Evolutionary conservation across 2,888 invertebrate genomes (phyloP).

Genomic region (Chrysolina haemoptera): DNA sequence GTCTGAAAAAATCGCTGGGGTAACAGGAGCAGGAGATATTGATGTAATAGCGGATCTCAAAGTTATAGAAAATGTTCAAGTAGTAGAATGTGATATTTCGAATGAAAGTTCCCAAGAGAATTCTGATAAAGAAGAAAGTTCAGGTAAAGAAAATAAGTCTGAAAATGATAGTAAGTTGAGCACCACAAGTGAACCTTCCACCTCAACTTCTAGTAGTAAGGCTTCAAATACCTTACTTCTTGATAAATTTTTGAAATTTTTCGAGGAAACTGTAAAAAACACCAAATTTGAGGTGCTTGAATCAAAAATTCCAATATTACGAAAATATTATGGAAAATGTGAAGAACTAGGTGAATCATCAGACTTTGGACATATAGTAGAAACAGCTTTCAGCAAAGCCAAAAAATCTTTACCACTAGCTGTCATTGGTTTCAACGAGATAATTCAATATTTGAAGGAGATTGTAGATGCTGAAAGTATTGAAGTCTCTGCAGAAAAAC

Average conservation of each 20-base stretch:
- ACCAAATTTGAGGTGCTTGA: slow-evolving; percentile 30
- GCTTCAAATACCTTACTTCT: slow-evolving; percentile 31
- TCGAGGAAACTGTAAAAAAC: slow-evolving; percentile 38
- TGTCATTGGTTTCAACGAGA: slow-evolving; percentile 56
- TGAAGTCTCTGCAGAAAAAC: slow-evolving; percentile 49
- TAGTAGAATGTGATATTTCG: slow-evolving; percentile 36
- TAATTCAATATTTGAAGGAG: slow-evolving; percentile 53
- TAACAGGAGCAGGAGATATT: neutral
- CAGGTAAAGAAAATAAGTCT: slow-evolving; percentile 39
- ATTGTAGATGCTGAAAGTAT: slow-evolving; percentile 46
- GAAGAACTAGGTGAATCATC: slow-evolving; percentile 42
- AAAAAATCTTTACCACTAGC: slow-evolving; percentile 48
- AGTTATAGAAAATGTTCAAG: slow-evolving; percentile 8
- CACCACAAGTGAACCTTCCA: slow-evolving; percentile 27
- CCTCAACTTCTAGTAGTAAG: slow-evolving; percentile 2
- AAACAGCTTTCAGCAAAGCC: slow-evolving; percentile 43
- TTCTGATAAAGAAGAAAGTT: slow-evolving; percentile 32
- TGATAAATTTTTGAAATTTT: slow-evolving; percentile 46
- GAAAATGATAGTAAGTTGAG: slow-evolving; percentile 25
- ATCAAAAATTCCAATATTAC: slow-evolving; percentile 48
- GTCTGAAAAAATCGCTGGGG: neutral
- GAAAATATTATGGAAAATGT: slow-evolving; percentile 51
- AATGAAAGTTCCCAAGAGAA: slow-evolving; percentile 40
- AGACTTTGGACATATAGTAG: slow-evolving; percentile 49
- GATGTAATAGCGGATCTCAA: slow-evolving; percentile 28